Evolutionary conservation across 2,888 invertebrate genomes (phyloP).

Genomic region (Anaspis maculata): DNA sequence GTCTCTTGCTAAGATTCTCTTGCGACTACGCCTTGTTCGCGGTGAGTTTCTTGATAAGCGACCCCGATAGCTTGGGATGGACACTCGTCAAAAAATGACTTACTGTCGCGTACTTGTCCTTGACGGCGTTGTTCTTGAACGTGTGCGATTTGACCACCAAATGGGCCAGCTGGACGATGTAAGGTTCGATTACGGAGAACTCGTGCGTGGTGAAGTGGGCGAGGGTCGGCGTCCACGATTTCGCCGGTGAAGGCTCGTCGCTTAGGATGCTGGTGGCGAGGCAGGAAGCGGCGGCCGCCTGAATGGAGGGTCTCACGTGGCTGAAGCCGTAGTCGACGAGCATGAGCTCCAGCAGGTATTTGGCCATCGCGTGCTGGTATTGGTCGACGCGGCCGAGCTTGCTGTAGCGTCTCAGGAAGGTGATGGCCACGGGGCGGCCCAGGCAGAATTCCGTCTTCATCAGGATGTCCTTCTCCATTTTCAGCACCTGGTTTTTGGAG

Average conservation of each 20-base stretch:
- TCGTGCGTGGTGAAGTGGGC: conserved; percentile 69
- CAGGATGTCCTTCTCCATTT: conserved; percentile 77
- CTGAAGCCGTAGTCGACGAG: conserved; percentile 74
- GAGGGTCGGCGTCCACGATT: conserved; percentile 68
- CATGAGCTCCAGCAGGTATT: conserved; percentile 83
- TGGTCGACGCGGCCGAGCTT: conserved; percentile 55
- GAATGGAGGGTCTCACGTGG: conserved; percentile 70
- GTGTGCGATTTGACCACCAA: conserved; percentile 60
- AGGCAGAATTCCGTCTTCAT: conserved; percentile 69
- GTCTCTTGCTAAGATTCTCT: no score
- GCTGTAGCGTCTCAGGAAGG: conserved; percentile 74
- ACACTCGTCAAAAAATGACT: no score
- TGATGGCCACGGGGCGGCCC: conserved; percentile 78
- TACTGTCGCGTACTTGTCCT: conserved; percentile 55
- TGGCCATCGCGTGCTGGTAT: conserved; percentile 48
- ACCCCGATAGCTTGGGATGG: no score
- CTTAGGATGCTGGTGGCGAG: conserved; percentile 55
- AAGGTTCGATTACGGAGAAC: conserved; percentile 58
- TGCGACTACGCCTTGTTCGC: no score
- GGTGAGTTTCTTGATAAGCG: no score
- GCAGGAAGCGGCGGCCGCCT: conserved; percentile 75
- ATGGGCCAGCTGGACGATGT: conserved; percentile 60
- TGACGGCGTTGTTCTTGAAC: conserved; percentile 62
- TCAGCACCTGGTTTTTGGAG: conserved; percentile 64
- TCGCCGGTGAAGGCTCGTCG: conserved; percentile 38